phyloP scores from a whole-genome alignment of 2,113 vertebrate genomes.

The Dasyurus viverrinus region DNA sequence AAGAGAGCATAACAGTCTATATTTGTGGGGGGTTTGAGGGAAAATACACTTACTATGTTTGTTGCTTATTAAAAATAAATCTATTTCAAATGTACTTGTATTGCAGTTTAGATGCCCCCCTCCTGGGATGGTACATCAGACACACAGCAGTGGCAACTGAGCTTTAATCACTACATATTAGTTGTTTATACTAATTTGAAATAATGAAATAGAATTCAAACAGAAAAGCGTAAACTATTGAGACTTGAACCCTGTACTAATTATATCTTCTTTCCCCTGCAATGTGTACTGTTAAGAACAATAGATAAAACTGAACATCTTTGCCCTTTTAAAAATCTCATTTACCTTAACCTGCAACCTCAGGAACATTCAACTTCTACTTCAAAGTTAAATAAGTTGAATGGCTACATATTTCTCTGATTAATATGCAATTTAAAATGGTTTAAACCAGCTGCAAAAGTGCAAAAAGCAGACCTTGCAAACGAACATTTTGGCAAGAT shows the following conservation, averaged over 20 bases:
- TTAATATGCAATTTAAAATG: not conserved
- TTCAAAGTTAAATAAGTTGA: not conserved
- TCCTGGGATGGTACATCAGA: not conserved
- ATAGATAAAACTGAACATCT: constrained; percentile 10
- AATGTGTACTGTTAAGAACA: not conserved
- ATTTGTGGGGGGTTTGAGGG: not conserved
- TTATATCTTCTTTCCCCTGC: not conserved
- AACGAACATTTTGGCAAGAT: not conserved
- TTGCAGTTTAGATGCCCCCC: not conserved
- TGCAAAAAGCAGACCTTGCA: not conserved
- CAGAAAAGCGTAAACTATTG: constrained; percentile 3
- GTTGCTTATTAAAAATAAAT: not conserved
- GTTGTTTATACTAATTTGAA: constrained; percentile 42
- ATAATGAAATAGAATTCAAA: not conserved
- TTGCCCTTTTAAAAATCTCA: constrained; percentile 2
- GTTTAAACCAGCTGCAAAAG: not conserved
- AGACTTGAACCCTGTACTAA: constrained; percentile 1
- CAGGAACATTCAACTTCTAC: constrained; percentile 19
- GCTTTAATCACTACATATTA: constrained; percentile 12
- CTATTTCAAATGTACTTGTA: not conserved
- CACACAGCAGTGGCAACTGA: not conserved
- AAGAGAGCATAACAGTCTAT: not conserved
- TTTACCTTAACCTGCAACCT: not conserved
- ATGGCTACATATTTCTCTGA: not conserved
- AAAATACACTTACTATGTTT: not conserved